phyloP scores from a whole-genome alignment of 2,113 vertebrate species.

The Globicephala melas region DNA sequence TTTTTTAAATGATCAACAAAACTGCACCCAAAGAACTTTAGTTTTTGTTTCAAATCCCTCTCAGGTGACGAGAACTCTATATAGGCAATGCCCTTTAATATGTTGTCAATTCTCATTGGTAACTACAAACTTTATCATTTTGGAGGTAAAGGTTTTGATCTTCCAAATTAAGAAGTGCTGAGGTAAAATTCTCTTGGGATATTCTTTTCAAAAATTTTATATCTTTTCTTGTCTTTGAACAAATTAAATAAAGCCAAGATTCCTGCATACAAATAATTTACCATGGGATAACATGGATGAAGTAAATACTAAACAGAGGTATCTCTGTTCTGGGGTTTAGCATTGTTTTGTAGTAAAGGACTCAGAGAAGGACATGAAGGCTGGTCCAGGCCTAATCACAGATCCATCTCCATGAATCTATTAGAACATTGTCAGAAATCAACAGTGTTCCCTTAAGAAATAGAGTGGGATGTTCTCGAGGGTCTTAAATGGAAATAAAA shows the following conservation, averaged over 20 bases:
- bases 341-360: neutral
- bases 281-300: neutral
- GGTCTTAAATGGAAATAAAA: constrained; percentile 9
- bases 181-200: constrained; percentile 15
- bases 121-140: constrained; percentile 24
- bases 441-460: neutral
- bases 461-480: neutral
- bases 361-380: neutral
- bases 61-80: neutral
- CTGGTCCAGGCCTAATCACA: neutral
- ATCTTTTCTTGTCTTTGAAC: neutral
- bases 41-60: neutral
- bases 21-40: neutral
- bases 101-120: neutral
- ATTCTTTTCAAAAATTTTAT: neutral
- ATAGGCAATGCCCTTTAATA: neutral
- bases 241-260: constrained; percentile 17
- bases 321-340: neutral
- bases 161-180: neutral
- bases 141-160: constrained; percentile 33
- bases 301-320: neutral
- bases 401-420: neutral
- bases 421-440: constrained; percentile 19
- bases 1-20: neutral
- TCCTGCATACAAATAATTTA: constrained; percentile 10